Conservation (phyloP, 64 coral and sea anemone genomes). For the Orbicella faveolata region DNA sequence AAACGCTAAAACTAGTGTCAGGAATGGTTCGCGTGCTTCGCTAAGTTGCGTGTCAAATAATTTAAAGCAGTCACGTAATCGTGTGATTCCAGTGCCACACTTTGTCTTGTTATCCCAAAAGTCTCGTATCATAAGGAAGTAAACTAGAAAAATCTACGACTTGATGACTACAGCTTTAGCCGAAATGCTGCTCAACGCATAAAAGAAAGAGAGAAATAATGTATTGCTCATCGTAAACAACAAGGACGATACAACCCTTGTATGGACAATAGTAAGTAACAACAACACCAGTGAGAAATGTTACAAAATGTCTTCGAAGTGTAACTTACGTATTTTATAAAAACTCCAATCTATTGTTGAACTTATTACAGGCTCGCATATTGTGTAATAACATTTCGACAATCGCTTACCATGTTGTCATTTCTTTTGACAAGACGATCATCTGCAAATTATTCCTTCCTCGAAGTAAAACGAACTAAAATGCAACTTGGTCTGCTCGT, state of each 20-base stretch:
- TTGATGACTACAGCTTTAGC: not conserved
- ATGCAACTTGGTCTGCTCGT: not conserved
- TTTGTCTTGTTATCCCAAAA: not conserved
- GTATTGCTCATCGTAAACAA: not conserved
- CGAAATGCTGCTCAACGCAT: not conserved
- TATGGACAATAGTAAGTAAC: not conserved
- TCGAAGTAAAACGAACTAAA: not conserved
- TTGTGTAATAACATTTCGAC: not conserved
- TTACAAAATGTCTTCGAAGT: not conserved
- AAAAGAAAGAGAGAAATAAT: not conserved
- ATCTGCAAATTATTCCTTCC: not conserved
- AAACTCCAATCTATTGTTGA: not conserved
- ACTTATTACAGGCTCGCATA: not conserved
- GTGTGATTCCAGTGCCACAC: not conserved
- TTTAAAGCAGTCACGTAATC: not conserved
- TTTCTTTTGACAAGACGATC: not conserved
- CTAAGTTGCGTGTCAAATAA: not conserved
- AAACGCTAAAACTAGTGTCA: too few species aligned
- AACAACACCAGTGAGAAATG: not conserved
- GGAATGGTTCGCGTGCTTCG: not conserved
- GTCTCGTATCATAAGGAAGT: not conserved
- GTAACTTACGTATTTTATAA: not conserved
- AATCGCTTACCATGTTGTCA: not conserved
- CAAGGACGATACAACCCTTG: not conserved
- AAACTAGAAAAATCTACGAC: not conserved